Conservation (phyloP, 1,140 invertebrate species). For the Lethocerus indicus region DNA sequence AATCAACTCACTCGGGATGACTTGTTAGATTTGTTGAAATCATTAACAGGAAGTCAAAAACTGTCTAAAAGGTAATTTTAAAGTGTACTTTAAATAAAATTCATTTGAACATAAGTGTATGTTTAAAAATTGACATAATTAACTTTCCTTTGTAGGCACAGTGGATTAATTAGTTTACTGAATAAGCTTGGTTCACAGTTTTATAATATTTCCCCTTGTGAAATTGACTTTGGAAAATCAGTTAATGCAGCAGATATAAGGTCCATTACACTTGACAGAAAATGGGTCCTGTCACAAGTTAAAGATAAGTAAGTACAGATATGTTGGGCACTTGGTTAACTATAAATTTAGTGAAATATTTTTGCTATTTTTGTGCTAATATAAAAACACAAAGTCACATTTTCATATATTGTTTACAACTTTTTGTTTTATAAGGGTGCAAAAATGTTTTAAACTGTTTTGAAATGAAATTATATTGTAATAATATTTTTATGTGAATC, state of each 20-base stretch:
- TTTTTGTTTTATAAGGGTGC: too few relatives aligned
- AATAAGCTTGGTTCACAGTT: slow-evolving; percentile 35
- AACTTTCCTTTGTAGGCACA: slow-evolving; percentile 28
- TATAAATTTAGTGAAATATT: too few relatives aligned
- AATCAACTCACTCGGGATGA: slow-evolving; percentile 39
- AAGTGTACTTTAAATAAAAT: slow-evolving; percentile 13
- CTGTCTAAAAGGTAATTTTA: slow-evolving; percentile 9
- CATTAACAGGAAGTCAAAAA: slow-evolving; percentile 4
- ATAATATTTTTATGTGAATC: not conserved
- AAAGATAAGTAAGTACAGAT: slow-evolving; percentile 20
- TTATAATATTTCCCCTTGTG: slow-evolving; percentile 30
- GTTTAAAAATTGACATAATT: not conserved
- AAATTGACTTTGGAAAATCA: slow-evolving; percentile 25
- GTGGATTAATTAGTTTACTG: slow-evolving; percentile 34
- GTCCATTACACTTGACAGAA: slow-evolving; percentile 28
- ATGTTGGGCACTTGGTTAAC: not conserved
- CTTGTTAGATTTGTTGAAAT: slow-evolving; percentile 30
- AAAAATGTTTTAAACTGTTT: too few relatives aligned
- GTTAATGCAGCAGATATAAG: slow-evolving; percentile 29
- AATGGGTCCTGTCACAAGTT: slow-evolving; percentile 36
- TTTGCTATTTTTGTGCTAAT: too few relatives aligned
- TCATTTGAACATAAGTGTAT: too few relatives aligned
- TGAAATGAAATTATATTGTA: not conserved
- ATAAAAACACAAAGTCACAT: too few relatives aligned
- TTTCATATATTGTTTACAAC: too few relatives aligned